A percentile compares a stretch with the other conserved stretches of the same genome.
Evolutionary conservation across 2,113 vertebrate species (phyloP).

Genomic region (Zosterops lateralis): DNA sequence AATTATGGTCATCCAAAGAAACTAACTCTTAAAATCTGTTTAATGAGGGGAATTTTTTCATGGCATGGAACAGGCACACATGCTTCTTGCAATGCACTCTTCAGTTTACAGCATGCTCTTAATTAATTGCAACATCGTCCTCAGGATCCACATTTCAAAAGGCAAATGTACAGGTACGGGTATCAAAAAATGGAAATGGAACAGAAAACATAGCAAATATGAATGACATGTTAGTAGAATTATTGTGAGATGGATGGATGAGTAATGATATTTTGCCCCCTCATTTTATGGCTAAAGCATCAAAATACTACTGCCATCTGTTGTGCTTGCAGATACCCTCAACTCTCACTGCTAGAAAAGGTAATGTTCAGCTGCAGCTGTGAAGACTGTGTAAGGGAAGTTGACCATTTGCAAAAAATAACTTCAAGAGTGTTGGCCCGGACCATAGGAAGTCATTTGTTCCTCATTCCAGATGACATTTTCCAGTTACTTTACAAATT

Average conservation of each 20-base stretch:
- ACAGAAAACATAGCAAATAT: slow-evolving; percentile 12
- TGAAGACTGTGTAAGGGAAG: neutral
- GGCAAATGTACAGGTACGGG: neutral
- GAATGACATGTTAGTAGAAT: neutral
- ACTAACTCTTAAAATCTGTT: slow-evolving; percentile 29
- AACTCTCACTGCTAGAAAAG: neutral
- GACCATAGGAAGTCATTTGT: slow-evolving; percentile 18
- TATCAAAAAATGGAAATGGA: neutral
- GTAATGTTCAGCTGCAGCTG: neutral
- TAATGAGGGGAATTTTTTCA: slow-evolving; percentile 26
- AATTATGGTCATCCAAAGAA: neutral
- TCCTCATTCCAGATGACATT: slow-evolving; percentile 5
- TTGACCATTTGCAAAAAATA: slow-evolving; percentile 8
- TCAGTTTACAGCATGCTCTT: slow-evolving; percentile 45
- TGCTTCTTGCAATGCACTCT: slow-evolving; percentile 44
- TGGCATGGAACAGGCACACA: neutral
- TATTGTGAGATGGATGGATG: neutral
- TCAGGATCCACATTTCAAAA: neutral
- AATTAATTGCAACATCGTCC: slow-evolving; percentile 52
- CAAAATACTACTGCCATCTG: slow-evolving; percentile 51
- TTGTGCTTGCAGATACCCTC: slow-evolving; percentile 9
- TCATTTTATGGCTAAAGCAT: slow-evolving; percentile 35
- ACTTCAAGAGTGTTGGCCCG: slow-evolving; percentile 1
- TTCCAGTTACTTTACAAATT: slow-evolving; percentile 45
- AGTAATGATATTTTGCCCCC: slow-evolving; percentile 14